These are phyloP conservation scores for Rhinichthys osculus DNA, from an alignment of 2,797 vertebrate species.

Conservation along the genomic window DNA sequence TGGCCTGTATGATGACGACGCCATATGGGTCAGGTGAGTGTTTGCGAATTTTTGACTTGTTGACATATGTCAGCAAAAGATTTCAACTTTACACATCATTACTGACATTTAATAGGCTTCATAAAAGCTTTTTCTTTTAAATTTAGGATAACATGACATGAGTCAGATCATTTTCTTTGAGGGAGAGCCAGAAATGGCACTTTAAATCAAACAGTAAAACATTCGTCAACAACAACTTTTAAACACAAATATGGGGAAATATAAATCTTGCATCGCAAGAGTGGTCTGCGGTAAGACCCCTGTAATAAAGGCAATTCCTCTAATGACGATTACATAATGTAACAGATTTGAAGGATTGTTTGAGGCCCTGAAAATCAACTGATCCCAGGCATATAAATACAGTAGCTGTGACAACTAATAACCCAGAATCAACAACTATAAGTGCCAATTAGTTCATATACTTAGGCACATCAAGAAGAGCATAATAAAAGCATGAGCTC, in stretches of 20 bases:
- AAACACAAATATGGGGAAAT: slow-evolving; percentile 13
- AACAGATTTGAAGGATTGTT: neutral
- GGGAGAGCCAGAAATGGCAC: neutral
- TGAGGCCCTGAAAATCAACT: neutral
- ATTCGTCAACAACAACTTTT: slow-evolving; percentile 8
- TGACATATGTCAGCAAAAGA: neutral
- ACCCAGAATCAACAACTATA: slow-evolving; percentile 19
- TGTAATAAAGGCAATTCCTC: neutral
- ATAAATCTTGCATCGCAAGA: slow-evolving; percentile 10
- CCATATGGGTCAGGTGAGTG: slow-evolving; percentile 2
- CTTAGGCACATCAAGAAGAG: slow-evolving; percentile 40
- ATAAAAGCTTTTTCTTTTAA: neutral
- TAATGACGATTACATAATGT: neutral
- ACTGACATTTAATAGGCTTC: neutral
- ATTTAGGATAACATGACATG: neutral
- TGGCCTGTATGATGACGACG: neutral
- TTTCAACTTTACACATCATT: neutral
- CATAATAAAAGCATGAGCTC: slow-evolving; percentile 29
- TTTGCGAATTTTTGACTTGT: neutral
- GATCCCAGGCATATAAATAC: neutral
- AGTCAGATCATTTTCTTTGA: slow-evolving; percentile 1
- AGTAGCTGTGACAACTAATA: slow-evolving; percentile 13
- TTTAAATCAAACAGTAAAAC: slow-evolving; percentile 7
- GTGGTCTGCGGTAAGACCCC: slow-evolving; percentile 14
- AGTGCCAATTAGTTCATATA: slow-evolving; percentile 15